Conservation (phyloP, 2,113 vertebrate genomes). For the Odocoileus hemionus region DNA sequence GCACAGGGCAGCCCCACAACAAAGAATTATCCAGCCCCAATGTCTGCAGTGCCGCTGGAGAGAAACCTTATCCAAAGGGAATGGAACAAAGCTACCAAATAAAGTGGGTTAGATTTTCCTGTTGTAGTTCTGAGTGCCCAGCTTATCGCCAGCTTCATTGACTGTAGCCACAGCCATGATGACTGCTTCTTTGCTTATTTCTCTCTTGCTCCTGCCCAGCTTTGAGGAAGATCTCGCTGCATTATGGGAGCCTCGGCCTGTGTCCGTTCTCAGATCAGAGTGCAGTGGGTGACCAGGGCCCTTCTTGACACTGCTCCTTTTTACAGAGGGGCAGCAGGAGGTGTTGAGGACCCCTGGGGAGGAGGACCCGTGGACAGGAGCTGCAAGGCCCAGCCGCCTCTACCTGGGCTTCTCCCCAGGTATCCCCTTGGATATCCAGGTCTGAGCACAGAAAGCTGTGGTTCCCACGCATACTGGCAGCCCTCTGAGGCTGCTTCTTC, state of each 20-base stretch:
- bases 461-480: neutral
- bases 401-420: neutral
- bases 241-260: neutral
- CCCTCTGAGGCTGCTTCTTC: neutral
- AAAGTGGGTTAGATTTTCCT: neutral
- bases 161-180: accelerated
- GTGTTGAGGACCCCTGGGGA: too few species aligned
- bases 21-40: neutral
- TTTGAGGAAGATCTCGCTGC: neutral
- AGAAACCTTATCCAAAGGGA: neutral
- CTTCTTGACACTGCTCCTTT: too few species aligned
- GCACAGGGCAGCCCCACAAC: neutral
- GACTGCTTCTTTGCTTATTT: neutral
- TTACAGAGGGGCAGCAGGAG: too few species aligned
- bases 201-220: neutral
- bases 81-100: neutral
- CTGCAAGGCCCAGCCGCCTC: neutral
- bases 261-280: neutral
- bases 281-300: neutral
- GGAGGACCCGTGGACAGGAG: accelerated
- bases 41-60: neutral
- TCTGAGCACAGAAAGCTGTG: neutral
- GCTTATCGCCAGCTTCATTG: neutral
- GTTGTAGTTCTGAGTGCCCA: neutral
- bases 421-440: neutral